These are phyloP conservation scores for Blastobasis lacticolella DNA, from an alignment of 2,888 invertebrate species.

Conservation along the genomic window DNA sequence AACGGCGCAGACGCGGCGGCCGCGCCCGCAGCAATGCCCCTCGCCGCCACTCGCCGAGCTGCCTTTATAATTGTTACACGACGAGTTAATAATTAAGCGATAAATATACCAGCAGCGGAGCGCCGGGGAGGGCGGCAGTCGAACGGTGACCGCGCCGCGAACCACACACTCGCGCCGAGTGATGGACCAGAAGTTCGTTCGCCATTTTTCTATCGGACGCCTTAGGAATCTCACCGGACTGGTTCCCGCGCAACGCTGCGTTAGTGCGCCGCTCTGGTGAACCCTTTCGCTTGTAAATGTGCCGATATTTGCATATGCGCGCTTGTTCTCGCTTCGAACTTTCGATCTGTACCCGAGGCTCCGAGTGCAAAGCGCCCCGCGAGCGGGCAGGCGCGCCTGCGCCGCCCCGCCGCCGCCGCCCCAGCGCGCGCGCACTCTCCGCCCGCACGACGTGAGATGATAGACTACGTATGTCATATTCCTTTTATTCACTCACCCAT, in stretches of 20 bases:
- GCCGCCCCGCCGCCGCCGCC: slow-evolving; percentile 27
- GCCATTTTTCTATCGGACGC: slow-evolving; percentile 77
- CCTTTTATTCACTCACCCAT: not conserved
- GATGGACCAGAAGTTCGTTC: slow-evolving; percentile 62
- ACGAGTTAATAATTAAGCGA: slow-evolving; percentile 72
- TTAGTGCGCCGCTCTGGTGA: slow-evolving; percentile 73
- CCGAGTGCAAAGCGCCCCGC: slow-evolving; percentile 45
- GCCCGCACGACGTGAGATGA: slow-evolving; percentile 62
- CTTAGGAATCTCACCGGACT: slow-evolving; percentile 79
- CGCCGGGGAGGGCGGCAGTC: slow-evolving; percentile 69
- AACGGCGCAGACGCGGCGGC: slow-evolving; percentile 63
- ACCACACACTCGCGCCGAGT: slow-evolving; percentile 59
- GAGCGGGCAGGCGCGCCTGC: slow-evolving; percentile 29
- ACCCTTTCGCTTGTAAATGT: slow-evolving; percentile 75
- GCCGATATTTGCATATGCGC: slow-evolving; percentile 74
- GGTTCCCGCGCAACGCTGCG: slow-evolving; percentile 75
- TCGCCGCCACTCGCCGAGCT: slow-evolving; percentile 41
- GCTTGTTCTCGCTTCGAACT: slow-evolving; percentile 69
- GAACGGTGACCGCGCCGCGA: slow-evolving; percentile 65
- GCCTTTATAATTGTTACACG: slow-evolving; percentile 64
- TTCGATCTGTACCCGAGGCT: slow-evolving; percentile 67
- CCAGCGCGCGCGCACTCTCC: slow-evolving; percentile 51
- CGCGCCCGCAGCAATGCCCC: slow-evolving; percentile 50
- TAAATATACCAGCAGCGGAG: slow-evolving; percentile 63
- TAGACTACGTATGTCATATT: slow-evolving; percentile 53